Evolutionary conservation across 2,113 vertebrate species (phyloP).

Genomic region (Leucopternis melanops): DNA sequence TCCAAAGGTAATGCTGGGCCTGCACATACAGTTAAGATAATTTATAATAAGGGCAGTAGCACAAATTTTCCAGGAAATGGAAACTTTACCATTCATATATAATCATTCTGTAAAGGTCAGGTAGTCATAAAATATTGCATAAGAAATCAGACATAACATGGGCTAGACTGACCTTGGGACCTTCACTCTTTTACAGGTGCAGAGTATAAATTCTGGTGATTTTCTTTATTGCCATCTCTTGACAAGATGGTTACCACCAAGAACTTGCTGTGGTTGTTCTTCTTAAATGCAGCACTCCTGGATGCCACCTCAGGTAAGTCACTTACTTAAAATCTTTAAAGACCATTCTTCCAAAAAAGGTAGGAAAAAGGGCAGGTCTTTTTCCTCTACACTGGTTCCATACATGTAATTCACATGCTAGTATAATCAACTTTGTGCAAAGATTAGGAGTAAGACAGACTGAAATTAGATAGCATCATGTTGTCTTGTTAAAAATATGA

Average conservation of each 20-base stretch:
- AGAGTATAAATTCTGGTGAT: constrained; percentile 1
- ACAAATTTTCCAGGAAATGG: background rate
- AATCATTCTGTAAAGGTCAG: background rate
- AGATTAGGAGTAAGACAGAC: background rate
- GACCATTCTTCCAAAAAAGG: background rate
- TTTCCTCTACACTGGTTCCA: fast-evolving
- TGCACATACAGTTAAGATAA: background rate
- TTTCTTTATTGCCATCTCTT: background rate
- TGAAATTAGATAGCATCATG: background rate
- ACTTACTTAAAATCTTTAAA: background rate
- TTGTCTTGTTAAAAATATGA: background rate
- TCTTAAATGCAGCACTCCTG: background rate
- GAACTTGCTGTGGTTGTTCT: background rate
- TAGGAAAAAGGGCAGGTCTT: background rate
- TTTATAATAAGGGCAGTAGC: background rate
- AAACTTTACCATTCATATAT: background rate
- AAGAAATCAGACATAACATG: background rate
- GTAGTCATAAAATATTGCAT: background rate
- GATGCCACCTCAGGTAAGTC: background rate
- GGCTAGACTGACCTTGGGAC: background rate
- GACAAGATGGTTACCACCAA: background rate
- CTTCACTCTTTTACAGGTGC: background rate
- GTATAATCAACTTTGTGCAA: background rate
- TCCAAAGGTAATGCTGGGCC: background rate
- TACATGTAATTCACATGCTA: background rate